Base-by-base conservation (phyloP, 2,888 invertebrate genomes). In the Napeogenes inachia region DNA sequence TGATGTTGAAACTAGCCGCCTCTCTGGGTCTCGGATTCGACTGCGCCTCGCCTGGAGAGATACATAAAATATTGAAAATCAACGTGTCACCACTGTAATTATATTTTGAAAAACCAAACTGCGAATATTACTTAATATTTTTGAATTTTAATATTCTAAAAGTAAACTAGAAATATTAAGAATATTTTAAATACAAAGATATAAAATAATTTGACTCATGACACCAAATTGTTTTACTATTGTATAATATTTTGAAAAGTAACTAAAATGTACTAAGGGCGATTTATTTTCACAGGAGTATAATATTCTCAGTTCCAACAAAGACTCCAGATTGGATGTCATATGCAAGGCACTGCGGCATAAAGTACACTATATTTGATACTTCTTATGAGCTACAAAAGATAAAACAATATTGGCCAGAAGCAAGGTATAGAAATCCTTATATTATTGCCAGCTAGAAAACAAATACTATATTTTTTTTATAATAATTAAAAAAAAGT, bases 31-130 rank as follows among this genome's bases (percentile, higher is more conserved):
- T 74, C 0, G 78, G 78, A 4, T 80, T 79, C 63, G 79, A 78
- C 61, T 81, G 79, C 54, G 76, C 80, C 0, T 76, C 78, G 0
- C 76, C 79, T 0, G 79, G 77, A 4, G 80, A 81, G 66, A 78
- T 80, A 50, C 45, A 71, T 57, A 79, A 74, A 68, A 64, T 78
- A 56, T 57, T 69, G 32, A 68, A 72, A 35, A 68, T 76, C 0
- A 71, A 72, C 35, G 71, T 73, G 1, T 63, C 67, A 21, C 77
- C 78, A 4, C 61, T 57, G 79, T 77, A 65, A 69, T 75, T 71
- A 50, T 38, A 32, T 47, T 33, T 8, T 4, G 21, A 21, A 21
- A 21, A 21, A 0, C 21, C 21, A 21, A 21, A 21, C 21, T 21
- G 21, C 21, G 21, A 21, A 21, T 21, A 21, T 21, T 21, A 21